phyloP scores from a whole-genome alignment of 2,888 invertebrate species.

The Netelia virgata region DNA sequence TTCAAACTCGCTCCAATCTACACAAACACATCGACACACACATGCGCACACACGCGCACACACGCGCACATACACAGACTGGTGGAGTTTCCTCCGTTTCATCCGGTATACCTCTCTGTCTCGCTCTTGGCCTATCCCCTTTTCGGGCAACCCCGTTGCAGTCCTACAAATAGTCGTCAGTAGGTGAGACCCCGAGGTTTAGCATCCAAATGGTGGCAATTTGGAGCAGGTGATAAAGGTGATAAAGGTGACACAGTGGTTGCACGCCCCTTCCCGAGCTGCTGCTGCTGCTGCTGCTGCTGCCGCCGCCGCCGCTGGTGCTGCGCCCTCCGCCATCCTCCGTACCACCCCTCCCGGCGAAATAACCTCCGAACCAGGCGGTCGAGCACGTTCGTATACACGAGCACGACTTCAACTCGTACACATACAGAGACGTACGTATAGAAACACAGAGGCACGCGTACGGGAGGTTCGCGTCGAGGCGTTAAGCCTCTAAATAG shows the following conservation, averaged over 20 bases:
- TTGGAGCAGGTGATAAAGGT: conserved; percentile 85
- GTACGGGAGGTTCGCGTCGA: conserved; percentile 68
- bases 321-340: conserved; percentile 53
- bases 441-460: background rate
- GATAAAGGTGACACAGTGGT: conserved; percentile 84
- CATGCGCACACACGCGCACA: background rate
- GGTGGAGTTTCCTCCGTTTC: background rate
- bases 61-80: background rate
- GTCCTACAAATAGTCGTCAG: conserved; percentile 82
- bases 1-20: background rate
- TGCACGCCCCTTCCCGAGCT: conserved; percentile 75
- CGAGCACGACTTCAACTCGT: background rate
- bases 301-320: too few species aligned
- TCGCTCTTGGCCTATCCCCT: background rate
- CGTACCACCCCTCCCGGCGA: conserved; percentile 35
- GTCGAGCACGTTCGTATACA: conserved; percentile 35
- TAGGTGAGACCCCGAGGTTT: conserved; percentile 81
- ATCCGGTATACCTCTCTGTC: background rate
- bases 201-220: conserved; percentile 84
- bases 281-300: too few species aligned
- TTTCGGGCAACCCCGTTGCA: conserved; percentile 63
- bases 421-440: background rate
- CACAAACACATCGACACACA: background rate
- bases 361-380: conserved; percentile 11
- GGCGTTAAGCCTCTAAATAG: conserved; percentile 83